Evolutionary conservation across 2,113 vertebrate species (phyloP).

Genomic region (Rhea americana): DNA sequence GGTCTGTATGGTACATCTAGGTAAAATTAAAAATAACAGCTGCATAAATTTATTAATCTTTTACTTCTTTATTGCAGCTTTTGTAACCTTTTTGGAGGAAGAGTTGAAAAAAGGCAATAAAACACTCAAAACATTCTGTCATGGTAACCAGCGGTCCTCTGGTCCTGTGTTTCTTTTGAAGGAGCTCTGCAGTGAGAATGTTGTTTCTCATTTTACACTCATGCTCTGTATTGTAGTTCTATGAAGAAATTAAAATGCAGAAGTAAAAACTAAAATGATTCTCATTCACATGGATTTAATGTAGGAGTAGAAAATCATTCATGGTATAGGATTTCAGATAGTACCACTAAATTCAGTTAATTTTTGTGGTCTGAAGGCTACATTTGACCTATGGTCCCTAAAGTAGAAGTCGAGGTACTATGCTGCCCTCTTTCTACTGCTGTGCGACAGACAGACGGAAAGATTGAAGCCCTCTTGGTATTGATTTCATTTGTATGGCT

Average conservation of each 20-base stretch:
- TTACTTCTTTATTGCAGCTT: background rate
- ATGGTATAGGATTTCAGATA: background rate
- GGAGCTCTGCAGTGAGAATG: background rate
- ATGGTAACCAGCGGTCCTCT: background rate
- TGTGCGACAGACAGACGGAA: background rate
- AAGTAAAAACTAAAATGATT: background rate
- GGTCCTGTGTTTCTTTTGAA: background rate
- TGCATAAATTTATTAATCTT: background rate
- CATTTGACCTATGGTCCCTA: background rate
- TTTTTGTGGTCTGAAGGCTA: background rate
- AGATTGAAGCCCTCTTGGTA: background rate
- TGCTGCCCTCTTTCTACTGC: background rate
- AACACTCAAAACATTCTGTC: background rate
- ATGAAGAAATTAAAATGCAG: background rate
- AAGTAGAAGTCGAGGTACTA: background rate
- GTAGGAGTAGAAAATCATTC: background rate
- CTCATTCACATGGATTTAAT: background rate
- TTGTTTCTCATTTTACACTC: background rate
- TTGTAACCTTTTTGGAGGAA: background rate
- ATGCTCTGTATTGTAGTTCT: background rate
- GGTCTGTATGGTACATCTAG: background rate
- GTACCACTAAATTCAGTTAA: background rate
- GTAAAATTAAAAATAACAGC: background rate
- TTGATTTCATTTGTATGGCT: background rate
- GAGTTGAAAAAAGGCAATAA: background rate